These are phyloP conservation scores for Microtus oregoni DNA, from an alignment of 2,113 vertebrate genomes.

Conservation along the genomic window DNA sequence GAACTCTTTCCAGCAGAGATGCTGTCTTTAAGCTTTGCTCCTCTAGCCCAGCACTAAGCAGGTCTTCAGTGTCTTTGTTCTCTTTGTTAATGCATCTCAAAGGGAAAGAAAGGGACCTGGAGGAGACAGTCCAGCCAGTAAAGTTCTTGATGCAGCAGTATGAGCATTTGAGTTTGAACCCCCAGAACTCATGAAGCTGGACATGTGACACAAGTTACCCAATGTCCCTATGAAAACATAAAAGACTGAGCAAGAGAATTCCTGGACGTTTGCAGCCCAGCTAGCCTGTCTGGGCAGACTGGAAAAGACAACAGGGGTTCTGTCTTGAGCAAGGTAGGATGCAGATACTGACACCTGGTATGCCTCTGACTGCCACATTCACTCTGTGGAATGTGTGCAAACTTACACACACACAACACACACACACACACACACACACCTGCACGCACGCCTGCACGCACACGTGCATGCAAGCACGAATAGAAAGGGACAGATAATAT, in stretches of 20 bases:
- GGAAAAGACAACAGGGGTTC: not conserved
- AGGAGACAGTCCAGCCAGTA: not conserved
- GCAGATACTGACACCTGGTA: not conserved
- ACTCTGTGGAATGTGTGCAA: not conserved
- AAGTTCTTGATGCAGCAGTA: not conserved
- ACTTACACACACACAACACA: not conserved
- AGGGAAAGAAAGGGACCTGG: not conserved
- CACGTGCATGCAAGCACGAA: not conserved
- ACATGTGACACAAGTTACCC: not conserved
- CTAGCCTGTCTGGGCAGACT: not conserved
- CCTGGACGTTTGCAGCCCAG: no score
- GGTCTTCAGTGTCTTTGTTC: not conserved
- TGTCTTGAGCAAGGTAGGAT: no score
- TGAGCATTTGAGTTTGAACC: not conserved
- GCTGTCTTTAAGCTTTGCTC: not conserved
- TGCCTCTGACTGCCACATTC: not conserved
- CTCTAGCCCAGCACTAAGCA: not conserved
- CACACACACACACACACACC: not conserved
- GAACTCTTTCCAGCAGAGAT: not conserved
- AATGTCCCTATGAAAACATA: not conserved
- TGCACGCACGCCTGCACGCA: not conserved
- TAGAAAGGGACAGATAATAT: not conserved
- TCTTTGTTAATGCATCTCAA: not conserved
- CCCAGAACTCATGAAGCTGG: not conserved
- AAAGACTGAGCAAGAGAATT: no score